phyloP scores from a whole-genome alignment of 2,113 vertebrate species.

The Bubo bubo region DNA sequence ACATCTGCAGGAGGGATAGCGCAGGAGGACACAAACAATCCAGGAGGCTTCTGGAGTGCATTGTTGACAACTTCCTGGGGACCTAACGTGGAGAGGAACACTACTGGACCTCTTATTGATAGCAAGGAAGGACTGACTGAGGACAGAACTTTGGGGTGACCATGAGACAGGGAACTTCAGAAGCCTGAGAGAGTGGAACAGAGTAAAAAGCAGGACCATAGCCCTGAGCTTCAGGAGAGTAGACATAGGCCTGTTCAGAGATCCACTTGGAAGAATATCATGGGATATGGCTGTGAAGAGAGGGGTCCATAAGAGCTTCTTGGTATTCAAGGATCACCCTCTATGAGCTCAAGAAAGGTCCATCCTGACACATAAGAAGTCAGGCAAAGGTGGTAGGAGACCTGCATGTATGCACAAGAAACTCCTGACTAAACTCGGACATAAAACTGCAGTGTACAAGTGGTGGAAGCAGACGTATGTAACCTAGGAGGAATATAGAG shows the following conservation, averaged over 20 bases:
- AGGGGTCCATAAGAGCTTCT: neutral
- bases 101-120: neutral
- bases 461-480: fast-evolving
- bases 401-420: neutral
- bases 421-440: neutral
- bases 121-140: neutral
- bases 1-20: neutral
- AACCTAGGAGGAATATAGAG: neutral
- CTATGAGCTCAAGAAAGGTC: neutral
- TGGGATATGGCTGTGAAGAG: neutral
- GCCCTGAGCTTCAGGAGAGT: neutral
- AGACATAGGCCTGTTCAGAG: neutral
- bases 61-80: neutral
- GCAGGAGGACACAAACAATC: neutral
- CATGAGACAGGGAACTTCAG: neutral
- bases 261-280: neutral
- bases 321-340: neutral
- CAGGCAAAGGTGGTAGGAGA: neutral
- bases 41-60: neutral
- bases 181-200: neutral
- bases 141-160: neutral
- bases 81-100: neutral
- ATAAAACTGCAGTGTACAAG: neutral
- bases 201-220: neutral
- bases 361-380: neutral